phyloP scores from a whole-genome alignment of 2,888 invertebrate genomes.

The Noctua janthina region DNA sequence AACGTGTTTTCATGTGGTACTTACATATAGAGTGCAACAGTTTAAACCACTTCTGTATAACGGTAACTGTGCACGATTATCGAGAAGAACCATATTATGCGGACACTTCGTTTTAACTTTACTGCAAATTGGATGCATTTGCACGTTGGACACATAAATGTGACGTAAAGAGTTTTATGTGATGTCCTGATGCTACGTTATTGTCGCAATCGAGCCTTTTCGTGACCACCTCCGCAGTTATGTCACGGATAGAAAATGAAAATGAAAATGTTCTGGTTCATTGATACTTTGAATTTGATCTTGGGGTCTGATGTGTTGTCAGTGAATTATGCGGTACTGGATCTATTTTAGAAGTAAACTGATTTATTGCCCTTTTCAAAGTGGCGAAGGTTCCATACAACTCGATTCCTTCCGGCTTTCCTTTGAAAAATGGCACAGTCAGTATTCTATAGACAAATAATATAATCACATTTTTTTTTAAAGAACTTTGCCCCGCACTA shows the following conservation, averaged over 20 bases:
- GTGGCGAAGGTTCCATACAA: no score
- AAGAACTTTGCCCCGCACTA: no score
- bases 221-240: constrained; percentile 23
- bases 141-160: constrained; percentile 72
- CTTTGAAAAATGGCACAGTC: no score
- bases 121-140: constrained; percentile 86
- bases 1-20: constrained; percentile 40
- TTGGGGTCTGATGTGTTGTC: background rate
- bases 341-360: background rate
- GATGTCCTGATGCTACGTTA: constrained; percentile 53
- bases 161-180: constrained; percentile 70
- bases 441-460: no score
- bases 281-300: constrained; percentile 17
- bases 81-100: constrained; percentile 54
- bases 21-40: constrained; percentile 56
- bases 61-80: constrained; percentile 61
- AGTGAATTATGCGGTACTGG: background rate
- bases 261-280: constrained; percentile 27
- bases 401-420: no score
- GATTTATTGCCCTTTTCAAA: background rate
- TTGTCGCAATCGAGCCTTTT: constrained; percentile 45
- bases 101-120: constrained; percentile 72
- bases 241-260: constrained; percentile 30
- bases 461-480: no score
- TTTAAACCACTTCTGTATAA: constrained; percentile 53